These are phyloP conservation scores for Manacus vitellinus DNA, from an alignment of 2,113 vertebrate species.

Conservation along the genomic window DNA sequence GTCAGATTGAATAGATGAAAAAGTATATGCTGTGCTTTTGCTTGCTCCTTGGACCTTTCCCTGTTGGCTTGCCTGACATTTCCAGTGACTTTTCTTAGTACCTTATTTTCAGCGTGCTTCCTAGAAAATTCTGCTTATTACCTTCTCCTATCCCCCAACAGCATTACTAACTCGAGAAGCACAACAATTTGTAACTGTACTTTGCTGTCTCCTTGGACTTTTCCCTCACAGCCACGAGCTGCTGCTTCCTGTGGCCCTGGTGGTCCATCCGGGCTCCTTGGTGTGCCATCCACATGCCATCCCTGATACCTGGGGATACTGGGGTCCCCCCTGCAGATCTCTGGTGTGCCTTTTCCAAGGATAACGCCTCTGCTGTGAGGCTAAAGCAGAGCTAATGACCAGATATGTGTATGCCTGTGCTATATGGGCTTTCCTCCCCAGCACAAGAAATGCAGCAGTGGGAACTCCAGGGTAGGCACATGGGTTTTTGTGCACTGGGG, in stretches of 20 bases:
- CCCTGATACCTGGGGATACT: background rate
- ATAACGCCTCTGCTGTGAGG: background rate
- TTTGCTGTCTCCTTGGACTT: background rate
- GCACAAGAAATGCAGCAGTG: fast-evolving
- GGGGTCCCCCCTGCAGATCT: background rate
- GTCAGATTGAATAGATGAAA: constrained; percentile 76
- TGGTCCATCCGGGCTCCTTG: background rate
- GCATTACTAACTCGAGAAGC: background rate
- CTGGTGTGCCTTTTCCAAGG: background rate
- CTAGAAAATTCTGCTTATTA: constrained; percentile 70
- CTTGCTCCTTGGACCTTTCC: constrained; percentile 73
- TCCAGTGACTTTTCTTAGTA: constrained; percentile 73
- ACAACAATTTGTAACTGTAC: background rate
- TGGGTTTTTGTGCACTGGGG: background rate
- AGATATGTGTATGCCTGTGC: background rate
- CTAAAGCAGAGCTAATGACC: background rate
- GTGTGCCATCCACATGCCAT: fast-evolving
- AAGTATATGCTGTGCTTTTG: constrained; percentile 66
- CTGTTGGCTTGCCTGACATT: constrained; percentile 73
- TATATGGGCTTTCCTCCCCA: background rate
- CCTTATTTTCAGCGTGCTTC: constrained; percentile 70
- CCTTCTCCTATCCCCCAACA: background rate
- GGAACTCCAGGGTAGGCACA: fast-evolving
- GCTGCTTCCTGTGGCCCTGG: background rate
- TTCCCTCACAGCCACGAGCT: background rate